Evolutionary conservation across 2,888 invertebrate species (phyloP), one percentile per base, ranked within the genome.

Genomic region (Ormyrus thymus): DNA sequence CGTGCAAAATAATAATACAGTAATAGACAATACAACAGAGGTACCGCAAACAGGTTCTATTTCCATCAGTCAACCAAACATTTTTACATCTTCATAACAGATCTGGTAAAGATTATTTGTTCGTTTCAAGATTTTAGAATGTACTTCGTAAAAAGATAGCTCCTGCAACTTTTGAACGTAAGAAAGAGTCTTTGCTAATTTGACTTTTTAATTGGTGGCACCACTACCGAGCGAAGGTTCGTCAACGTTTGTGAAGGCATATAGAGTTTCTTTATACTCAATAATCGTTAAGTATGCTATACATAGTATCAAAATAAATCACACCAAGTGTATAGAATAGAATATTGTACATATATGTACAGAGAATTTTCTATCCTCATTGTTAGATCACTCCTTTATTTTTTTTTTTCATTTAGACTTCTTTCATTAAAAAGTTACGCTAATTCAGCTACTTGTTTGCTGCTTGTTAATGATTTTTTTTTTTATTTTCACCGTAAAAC

Each of bases 241-340:
- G 86, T 86, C 86, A 84, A 87, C 86, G 85, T 85, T 85, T 81
- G 82, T 86, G 83, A 87, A 88, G 87, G 87, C 87, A 87, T 29
- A 29, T 86, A 85, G 83, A 87, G 84, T 86, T 84, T 85, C 76
- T 69, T 84, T 82, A 84, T 83, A 84, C 82, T 84, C 84, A 84
- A 86, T 82, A 84, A 86, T 85, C 79, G 81, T 86, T 86, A 83
- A 86, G 84, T 86, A 82, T 86, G 85, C 86, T 87, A 86, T 86
- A 86, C 84, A 84, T 87, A 87, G 88, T 89, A 89, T 89, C 88
- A 89, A 89, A 89, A 89, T 88, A 89, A 89, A 89, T 86, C 88
- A 87, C 88, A 88, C 86, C 86, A 82, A 89, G 87, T 87, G 87
- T 88, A 81, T 74, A 89, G 86, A 89, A 84, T 86, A 88, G 87